These are phyloP conservation scores for Chaetodon trifasciatus DNA, from an alignment of 2,797 vertebrate genomes.

Conservation along the genomic window DNA sequence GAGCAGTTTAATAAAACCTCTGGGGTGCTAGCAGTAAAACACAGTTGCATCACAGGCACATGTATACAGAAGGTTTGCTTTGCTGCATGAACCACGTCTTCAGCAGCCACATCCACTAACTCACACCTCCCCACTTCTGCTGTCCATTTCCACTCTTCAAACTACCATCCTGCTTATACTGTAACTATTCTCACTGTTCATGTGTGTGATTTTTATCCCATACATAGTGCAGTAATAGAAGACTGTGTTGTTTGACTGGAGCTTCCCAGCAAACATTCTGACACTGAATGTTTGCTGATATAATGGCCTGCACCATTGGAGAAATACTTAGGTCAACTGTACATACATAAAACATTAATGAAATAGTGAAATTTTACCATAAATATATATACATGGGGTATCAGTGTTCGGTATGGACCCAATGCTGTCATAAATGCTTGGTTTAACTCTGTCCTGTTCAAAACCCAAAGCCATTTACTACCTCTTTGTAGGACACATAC, in stretches of 20 bases:
- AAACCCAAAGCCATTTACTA: not conserved
- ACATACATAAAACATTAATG: not conserved
- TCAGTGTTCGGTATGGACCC: not conserved
- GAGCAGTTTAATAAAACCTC: constrained; percentile 18
- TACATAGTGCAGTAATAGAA: constrained; percentile 4
- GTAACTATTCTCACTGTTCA: constrained; percentile 13
- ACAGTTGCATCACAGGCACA: constrained; percentile 53
- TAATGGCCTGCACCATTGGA: constrained; percentile 30
- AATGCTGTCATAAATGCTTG: not conserved
- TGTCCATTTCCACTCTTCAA: constrained; percentile 46
- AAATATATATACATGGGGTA: not conserved
- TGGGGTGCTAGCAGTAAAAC: constrained; percentile 34
- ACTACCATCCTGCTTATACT: constrained; percentile 35
- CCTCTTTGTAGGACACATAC: not conserved
- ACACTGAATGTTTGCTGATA: constrained; percentile 4
- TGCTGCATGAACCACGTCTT: constrained; percentile 58
- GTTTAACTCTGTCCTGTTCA: not conserved
- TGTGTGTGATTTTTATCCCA: constrained; percentile 11
- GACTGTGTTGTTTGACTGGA: constrained; percentile 16
- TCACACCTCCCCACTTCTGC: constrained; percentile 24
- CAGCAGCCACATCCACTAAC: constrained; percentile 38
- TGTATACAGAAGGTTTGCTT: constrained; percentile 41
- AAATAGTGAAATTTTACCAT: not conserved
- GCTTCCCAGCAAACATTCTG: constrained; percentile 16
- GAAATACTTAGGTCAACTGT: constrained; percentile 10